These are phyloP conservation scores for Myotis brandtii DNA, from an alignment of 2,113 vertebrate genomes.

Conservation along the genomic window DNA sequence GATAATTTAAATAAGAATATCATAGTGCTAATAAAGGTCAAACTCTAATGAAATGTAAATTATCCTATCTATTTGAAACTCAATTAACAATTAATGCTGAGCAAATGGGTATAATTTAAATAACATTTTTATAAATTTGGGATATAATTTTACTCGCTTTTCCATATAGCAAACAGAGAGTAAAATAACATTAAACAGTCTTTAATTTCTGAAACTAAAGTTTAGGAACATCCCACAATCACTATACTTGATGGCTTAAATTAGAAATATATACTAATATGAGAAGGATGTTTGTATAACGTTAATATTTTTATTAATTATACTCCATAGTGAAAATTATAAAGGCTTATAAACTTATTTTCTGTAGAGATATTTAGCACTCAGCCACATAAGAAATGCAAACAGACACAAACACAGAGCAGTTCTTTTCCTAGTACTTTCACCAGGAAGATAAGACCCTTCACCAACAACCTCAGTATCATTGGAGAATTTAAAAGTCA, in stretches of 20 bases:
- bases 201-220: neutral
- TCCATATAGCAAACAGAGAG: neutral
- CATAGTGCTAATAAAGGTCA: neutral
- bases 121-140: neutral
- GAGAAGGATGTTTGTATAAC: neutral
- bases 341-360: neutral
- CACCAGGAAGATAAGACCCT: neutral
- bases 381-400: neutral
- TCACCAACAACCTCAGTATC: neutral
- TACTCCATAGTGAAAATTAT: neutral
- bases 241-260: neutral
- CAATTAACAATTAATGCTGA: neutral
- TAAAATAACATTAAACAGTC: neutral
- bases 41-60: neutral
- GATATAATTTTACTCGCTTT: neutral
- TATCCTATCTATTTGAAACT: conserved; percentile 4
- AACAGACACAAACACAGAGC: neutral
- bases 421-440: neutral
- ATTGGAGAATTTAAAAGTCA: neutral
- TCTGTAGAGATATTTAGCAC: neutral
- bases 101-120: neutral
- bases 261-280: neutral
- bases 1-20: conserved; percentile 50
- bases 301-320: neutral
- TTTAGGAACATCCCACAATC: neutral